Conservation (phyloP, 2,888 invertebrate species). For the Baccha elongata region DNA sequence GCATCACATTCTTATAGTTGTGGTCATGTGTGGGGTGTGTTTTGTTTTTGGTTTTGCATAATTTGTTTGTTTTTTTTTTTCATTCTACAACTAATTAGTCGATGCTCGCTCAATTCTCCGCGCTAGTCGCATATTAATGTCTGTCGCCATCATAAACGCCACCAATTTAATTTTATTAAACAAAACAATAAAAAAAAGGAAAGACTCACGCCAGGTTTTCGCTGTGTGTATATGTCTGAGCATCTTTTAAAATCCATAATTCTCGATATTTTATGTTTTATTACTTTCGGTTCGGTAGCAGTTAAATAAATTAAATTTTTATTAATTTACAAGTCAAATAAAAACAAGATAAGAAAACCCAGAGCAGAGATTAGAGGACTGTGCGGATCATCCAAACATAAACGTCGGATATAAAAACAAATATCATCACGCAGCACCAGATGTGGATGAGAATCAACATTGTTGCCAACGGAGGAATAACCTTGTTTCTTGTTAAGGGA, state of each 20-base stretch:
- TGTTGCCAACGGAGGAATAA: slow-evolving; percentile 5
- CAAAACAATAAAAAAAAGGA: slow-evolving; percentile 1
- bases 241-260: slow-evolving; percentile 67
- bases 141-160: slow-evolving; percentile 72
- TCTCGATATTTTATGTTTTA: slow-evolving; percentile 74
- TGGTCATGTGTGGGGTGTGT: slow-evolving; percentile 17
- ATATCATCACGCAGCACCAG: slow-evolving; percentile 29
- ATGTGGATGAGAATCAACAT: neutral
- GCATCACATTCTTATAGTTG: slow-evolving; percentile 64
- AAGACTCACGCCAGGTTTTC: neutral
- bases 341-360: slow-evolving; percentile 69
- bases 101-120: slow-evolving; percentile 50
- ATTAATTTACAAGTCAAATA: slow-evolving; percentile 81
- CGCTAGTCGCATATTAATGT: slow-evolving; percentile 62
- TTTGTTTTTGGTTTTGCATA: slow-evolving; percentile 65
- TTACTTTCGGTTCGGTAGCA: slow-evolving; percentile 78
- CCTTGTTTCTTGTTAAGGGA: too few relatives aligned
- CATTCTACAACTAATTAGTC: slow-evolving; percentile 60
- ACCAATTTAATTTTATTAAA: slow-evolving; percentile 64
- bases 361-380: slow-evolving; percentile 67
- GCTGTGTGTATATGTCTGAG: slow-evolving; percentile 4
- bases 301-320: slow-evolving; percentile 79
- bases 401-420: slow-evolving; percentile 44
- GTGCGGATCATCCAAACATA: slow-evolving; percentile 58
- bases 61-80: slow-evolving; percentile 43